Base-by-base conservation (phyloP, 2,797 vertebrate genomes). In the Enoplosus armatus region DNA sequence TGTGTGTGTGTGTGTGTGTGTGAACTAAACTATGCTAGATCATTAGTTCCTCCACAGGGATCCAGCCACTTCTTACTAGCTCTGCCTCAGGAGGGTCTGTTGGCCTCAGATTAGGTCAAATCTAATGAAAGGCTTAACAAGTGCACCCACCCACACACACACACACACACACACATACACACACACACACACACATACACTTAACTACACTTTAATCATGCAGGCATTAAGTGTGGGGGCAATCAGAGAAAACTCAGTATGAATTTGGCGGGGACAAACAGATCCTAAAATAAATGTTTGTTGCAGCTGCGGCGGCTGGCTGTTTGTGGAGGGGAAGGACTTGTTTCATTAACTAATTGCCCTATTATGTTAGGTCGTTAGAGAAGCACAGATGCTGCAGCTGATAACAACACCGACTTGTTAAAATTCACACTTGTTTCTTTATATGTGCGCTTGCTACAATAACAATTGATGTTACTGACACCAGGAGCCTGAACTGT, bases 311-410 rank as follows among this genome's bases (percentile, higher is more conserved):
- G 86, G 87, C 61, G 86, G 87, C 61, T 74, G 77, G 72, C 75
- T 73, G 60, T 82, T 71, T 79, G 50, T n/a, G 22, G 63, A 56
- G 33, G 50, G 58, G 53, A 35, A 35, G 26, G 80, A 67, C 75
- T 80, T 84, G 79, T 89, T 86, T 91, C 33, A 33, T 76, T 82
- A 80, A 81, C 67, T 92, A 93, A 93, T 91, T 91, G 85, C 77
- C 71, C 53, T 33, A 82, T 93, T 89, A 91, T 82, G 80, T 89
- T 80, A 18, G 87, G 79, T 90, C 78, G 90, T 87, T 93, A 92
- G 75, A 76, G 62, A 85, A 81, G 50, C 62, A 78, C 82, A 87
- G 86, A 92, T 91, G 90, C 88, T 85, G 78, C 81, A 64, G 70
- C 70, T 65, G 66, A 79, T 86, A 87, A 86, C 69, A 87, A 76